phyloP scores from a whole-genome alignment of 1,140 invertebrate species.

The Cataglyphis hispanica region DNA sequence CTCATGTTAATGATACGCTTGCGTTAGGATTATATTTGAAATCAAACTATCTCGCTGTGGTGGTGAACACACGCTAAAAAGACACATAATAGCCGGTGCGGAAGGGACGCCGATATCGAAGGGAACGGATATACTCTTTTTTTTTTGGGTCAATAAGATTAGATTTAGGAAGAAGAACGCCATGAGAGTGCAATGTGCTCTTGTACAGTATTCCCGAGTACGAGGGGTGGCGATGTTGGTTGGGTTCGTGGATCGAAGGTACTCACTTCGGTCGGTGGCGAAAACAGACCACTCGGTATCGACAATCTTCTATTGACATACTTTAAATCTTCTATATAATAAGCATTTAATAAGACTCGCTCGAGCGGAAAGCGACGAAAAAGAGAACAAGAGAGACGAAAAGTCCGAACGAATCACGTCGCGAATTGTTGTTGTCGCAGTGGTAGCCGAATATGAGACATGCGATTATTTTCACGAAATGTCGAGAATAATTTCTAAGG shows the following conservation, averaged over 20 bases:
- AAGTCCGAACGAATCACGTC: conserved; percentile 56
- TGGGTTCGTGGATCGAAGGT: conserved; percentile 72
- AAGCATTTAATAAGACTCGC: conserved; percentile 75
- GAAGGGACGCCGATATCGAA: conserved; percentile 43
- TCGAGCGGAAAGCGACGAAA: conserved; percentile 60
- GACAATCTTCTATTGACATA: conserved; percentile 82
- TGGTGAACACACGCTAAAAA: conserved; percentile 17
- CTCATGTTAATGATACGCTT: conserved; percentile 46
- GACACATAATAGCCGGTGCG: neutral
- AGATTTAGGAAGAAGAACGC: conserved; percentile 38
- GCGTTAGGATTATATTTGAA: conserved; percentile 35
- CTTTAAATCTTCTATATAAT: conserved; percentile 77
- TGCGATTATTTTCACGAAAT: conserved; percentile 10
- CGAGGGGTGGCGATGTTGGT: conserved; percentile 65
- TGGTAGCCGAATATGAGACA: conserved; percentile 56
- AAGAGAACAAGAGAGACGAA: conserved; percentile 45
- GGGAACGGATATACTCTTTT: conserved; percentile 44
- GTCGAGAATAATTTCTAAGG: neutral
- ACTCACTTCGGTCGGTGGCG: conserved; percentile 67
- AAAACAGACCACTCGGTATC: conserved; percentile 80
- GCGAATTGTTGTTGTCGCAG: conserved; percentile 65
- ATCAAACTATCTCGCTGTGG: conserved; percentile 53
- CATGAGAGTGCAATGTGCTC: conserved; percentile 25
- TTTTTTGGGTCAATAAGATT: conserved; percentile 55
- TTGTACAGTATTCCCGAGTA: conserved; percentile 48